Evolutionary conservation across 1,140 invertebrate species (phyloP).

Genomic region (Mesaphorura yosii): DNA sequence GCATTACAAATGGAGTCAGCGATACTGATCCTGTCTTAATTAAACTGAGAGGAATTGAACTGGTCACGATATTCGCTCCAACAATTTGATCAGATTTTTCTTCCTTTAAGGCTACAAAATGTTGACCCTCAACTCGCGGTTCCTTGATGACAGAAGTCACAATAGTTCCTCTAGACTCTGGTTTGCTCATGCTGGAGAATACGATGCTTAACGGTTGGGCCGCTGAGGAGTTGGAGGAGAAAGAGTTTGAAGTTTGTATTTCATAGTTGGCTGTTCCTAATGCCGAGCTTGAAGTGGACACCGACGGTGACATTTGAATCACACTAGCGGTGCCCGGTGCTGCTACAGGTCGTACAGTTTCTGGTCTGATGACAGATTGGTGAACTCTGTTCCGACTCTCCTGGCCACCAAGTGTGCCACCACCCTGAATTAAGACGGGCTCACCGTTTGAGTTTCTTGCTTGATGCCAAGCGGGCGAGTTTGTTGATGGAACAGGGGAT

Average conservation of each 20-base stretch:
- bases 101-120: constrained; percentile 4
- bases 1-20: constrained; percentile 25
- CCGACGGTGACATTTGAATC: constrained; percentile 60
- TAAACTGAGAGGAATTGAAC: constrained; percentile 14
- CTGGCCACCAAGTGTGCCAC: background rate
- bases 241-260: too few species aligned
- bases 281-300: constrained; percentile 16
- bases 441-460: constrained; percentile 9
- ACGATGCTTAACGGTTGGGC: too few species aligned
- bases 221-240: too few species aligned
- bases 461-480: constrained; percentile 28
- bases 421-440: constrained; percentile 13
- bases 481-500: constrained; percentile 35
- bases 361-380: constrained; percentile 33
- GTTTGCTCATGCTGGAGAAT: too few species aligned
- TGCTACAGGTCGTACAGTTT: constrained; percentile 33
- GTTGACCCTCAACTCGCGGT: too few species aligned
- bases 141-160: too few species aligned
- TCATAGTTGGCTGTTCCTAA: too few species aligned
- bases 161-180: too few species aligned
- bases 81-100: too few species aligned
- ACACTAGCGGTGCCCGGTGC: constrained; percentile 55
- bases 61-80: too few species aligned
- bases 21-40: constrained; percentile 21
- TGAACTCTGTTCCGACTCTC: background rate